Base-by-base conservation (phyloP, 2,797 vertebrate genomes). In the Peromyscus aztecus region DNA sequence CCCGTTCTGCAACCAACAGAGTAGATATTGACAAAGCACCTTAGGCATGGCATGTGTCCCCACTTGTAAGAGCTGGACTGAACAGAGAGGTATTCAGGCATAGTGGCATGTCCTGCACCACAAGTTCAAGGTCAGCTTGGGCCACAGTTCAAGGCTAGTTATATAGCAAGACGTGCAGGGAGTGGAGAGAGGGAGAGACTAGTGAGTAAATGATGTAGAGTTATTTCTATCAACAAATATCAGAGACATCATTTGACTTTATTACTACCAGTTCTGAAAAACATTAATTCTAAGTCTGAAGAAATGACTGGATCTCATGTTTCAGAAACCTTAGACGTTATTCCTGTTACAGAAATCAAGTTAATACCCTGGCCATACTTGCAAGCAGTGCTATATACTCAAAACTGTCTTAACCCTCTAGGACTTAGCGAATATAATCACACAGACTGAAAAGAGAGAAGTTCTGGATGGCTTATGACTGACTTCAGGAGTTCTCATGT, bases 281-380 rank as follows among this genome's bases (percentile, higher is more conserved):
- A 95, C 85, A 69, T 9, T 89, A 90, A 97, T 88, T 95, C 73
- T 90, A 97, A 76, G 73, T 92, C 49, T 88, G 27, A 97, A 81
- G 31, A 57, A 61, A 95, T 90, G 77, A 76, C 69, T 96, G 84
- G 65, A 90, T 88, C 55, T 88, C 59, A 24, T 52, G 40, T 73
- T 82, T 85, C 43, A 85, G 85, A 96, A 85, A 92, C 31, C 84
- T 52, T 63, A 61, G 55, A 16, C 89, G 86, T 88, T 76, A 91
- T 69, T 75, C 43, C 80, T 83, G 24, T 75, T 76, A 96, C 21
- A 96, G 76, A 96, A 92, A 92, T 88, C 46, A 84, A 67, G 14
- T 86, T 59, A 88, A 67, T 12, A 12, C 3, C 31, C 59, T 63
- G 57, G 57, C 86, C 81, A 93, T 55, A 55, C n/a, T 95, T 86